Evolutionary conservation across 1,140 invertebrate genomes (phyloP), one percentile per base, ranked within the genome.

Genomic region (Rhysida immarginata): DNA sequence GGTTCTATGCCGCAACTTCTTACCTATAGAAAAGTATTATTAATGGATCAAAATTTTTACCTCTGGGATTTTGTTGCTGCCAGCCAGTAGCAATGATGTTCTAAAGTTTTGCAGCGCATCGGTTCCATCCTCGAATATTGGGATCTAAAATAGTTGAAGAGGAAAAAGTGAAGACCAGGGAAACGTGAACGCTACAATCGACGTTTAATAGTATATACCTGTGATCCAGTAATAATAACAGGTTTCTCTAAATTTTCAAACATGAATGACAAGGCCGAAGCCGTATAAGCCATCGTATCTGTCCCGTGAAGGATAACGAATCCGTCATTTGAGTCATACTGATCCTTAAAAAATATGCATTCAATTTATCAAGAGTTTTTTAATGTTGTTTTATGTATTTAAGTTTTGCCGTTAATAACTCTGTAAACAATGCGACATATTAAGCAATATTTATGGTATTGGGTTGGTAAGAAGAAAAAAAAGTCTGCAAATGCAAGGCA

Each of bases 241-340:
- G 89, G 84, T 75, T 98, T 99, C 5, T 89, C 88, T 0, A 98
- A 77, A 59, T 88, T 84, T 66, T 98, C 90, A 66, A 97, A 74
- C 87, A 98, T 97, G 65, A 95, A 97, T 0, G 92, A 95, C 0
- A 98, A 69, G 0, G 91, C 87, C 0, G 92, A 94, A 0, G 94
- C 90, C 0, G 94, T 95, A 66, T 96, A 99, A 2, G 89, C 82
- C 56, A 96, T 78, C 0, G 95, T 99, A 70, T 99, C 95, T 0
- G 95, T 98, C 8, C 95, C 95, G 66, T 98, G 95, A 0, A 98
- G 77, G 1, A 98, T 78, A 0, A 99, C 88, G 67, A 98, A 99
- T 0, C 92, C 93, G 67, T 96, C 89, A 65, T 83, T 96, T 46
- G 78, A 71, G 62, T 87, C 78, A 63, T 94, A 94, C 3, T 78